Evolutionary conservation across 2,113 vertebrate genomes (phyloP), one percentile per base, ranked within the genome.

Genomic region (Buteo buteo): DNA sequence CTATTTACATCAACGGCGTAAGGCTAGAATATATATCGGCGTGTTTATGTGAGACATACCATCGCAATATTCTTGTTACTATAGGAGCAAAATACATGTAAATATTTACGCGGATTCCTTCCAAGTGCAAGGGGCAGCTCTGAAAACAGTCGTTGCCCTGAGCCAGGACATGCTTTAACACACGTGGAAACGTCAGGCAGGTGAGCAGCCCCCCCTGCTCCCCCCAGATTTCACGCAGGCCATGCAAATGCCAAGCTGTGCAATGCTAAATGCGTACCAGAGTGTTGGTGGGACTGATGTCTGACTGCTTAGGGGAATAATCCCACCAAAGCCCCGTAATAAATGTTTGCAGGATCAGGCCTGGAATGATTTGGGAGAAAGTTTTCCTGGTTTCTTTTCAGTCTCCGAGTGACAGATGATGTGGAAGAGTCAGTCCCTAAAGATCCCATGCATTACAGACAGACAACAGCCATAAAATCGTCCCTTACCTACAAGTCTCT

Each of bases 61-160:
- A 2, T 2, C 5, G 16, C 72, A 31, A 50, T 86, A 64, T 82
- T 67, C 88, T 32, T 74, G 96, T 96, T 94, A 88, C 90, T 93
- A 95, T 93, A 96, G 96, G 76, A 96, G 92, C 96, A 88, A 96
- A 95, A 93, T 34, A 40, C 66, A 25, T 12, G 82, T 88, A 93
- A 95, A 95, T 96, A 96, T 94, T 96, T 82, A 55, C 69, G 76
- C 71, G 86, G 88, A 77, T 74, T 78, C 82, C 14, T 81, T 86
- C 90, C 90, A 93, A 93, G 72, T 18, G 76, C 82, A 66, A 86
- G 72, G 92, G 90, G 79, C 90, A 88, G 94, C 80, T 73, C 64
- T 45, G 90, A 28, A 90, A 93, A 83, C 52, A 10, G 8, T 10
- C 2, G 2, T 31, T 61, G 82, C 49, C 87, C 69, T 22, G 71